These are phyloP conservation scores for Himalopsyche tibetana DNA, from an alignment of 2,888 invertebrate genomes.

Conservation along the genomic window DNA sequence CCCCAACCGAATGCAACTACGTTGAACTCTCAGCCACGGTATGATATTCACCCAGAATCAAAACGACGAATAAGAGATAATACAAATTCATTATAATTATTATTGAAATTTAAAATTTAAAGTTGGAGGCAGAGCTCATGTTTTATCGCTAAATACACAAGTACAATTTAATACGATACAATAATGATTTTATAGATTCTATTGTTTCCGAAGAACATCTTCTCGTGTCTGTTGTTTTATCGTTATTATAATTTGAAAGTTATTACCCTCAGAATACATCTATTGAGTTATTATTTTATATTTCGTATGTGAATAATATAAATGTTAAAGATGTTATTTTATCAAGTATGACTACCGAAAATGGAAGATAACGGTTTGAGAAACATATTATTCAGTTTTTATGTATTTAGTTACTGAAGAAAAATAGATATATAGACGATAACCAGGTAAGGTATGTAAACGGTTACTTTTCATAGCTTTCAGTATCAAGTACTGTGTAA, in stretches of 20 bases:
- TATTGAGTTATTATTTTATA: constrained; percentile 20
- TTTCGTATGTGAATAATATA: constrained; percentile 2
- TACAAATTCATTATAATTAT: no score
- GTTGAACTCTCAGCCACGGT: no score
- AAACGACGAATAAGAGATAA: no score
- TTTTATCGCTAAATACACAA: background rate
- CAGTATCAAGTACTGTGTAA: no score
- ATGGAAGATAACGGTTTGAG: background rate
- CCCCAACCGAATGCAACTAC: no score
- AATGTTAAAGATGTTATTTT: background rate
- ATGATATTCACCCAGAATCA: no score
- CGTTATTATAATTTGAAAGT: constrained; percentile 21
- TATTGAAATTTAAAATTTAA: no score
- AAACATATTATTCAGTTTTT: no score
- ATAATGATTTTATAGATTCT: constrained; percentile 24
- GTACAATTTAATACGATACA: background rate
- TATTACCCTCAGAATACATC: background rate
- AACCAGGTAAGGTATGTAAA: no score
- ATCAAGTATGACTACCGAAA: background rate
- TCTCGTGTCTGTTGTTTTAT: constrained; percentile 11
- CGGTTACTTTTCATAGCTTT: no score
- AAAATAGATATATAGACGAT: no score
- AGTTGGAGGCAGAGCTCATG: background rate
- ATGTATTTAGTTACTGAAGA: no score
- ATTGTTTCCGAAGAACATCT: constrained; percentile 22